Evolutionary conservation across 2,797 vertebrate genomes (phyloP), one percentile per base, ranked within the genome.

Genomic region (Taeniopygia guttata): DNA sequence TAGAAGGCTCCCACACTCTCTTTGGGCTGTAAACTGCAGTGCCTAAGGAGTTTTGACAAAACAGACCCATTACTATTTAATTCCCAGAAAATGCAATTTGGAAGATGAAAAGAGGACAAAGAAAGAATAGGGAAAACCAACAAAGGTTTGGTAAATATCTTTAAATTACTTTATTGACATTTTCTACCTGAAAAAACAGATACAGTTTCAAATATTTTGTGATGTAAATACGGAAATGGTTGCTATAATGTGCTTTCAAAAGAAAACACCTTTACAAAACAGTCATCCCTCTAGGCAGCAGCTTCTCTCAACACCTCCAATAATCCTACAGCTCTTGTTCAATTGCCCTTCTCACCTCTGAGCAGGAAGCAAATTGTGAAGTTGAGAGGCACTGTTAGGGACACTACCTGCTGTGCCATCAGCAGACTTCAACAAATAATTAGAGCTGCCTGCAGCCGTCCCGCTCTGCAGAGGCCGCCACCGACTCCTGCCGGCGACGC

Each of bases 41-140:
- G 11, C 56, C 72, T 88, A 85, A 60, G 60, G 90, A 92, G 81
- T 91, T 92, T 66, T 94, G 62, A 94, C 85, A 94, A 89, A 97
- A 68, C 64, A 95, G 51, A 45, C 30, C 62, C 89, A 88, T 93
- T 72, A 76, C 78, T 80, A 91, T 86, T 84, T 94, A 81, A 79
- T 85, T 95, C 51, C 75, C 59, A 87, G 62, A 92, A 95, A 97
- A 93, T 7, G 34, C 45, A 69, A 90, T 94, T 91, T 87, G 45
- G 76, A 96, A 95, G 84, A 93, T 34, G n/a, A 90, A 92, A 89
- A 94, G 87, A 93, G 16, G 67, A 90, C 67, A 93, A 84, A 82
- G 49, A 78, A 49, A 94, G 52, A 95, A 75, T 40, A 26, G 26
- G 26, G 5, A 56, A 92, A 93, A 91, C 38, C 42, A 70, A 90